Evolutionary conservation across 2,888 invertebrate genomes (phyloP), one percentile per base, ranked within the genome.

Genomic region (Aproaerema taeniolella): DNA sequence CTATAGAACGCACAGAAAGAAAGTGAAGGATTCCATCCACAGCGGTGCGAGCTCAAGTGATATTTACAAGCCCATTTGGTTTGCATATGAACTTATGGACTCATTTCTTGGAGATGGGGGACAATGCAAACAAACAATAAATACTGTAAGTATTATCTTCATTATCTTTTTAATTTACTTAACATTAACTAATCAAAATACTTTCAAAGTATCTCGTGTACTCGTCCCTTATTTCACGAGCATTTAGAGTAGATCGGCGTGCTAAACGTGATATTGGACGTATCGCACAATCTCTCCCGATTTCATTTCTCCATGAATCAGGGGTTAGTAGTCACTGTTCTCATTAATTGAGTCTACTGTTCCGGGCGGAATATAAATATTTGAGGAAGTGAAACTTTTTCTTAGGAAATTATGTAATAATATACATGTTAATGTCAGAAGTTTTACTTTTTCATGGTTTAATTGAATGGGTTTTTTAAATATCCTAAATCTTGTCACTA

Each of bases 381-480:
- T 6, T 9, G 26, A 26, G 3, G 26, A 26, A 3, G 5, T 26
- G n/a, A 9, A 9, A 26, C 26, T 26, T 26, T 26, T 26, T 26
- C 26, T 26, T 3, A 26, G 26, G n/a, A 39, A 39, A 16, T 39
- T 39, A 17, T 39, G 39, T 16, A 39, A 33, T 33, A 40, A 34
- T 9, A 40, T 12, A 40, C 35, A 40, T 15, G 35, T 40, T 31
- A 40, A 30, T 31, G 35, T 31, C n/a, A n/a, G n/a, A n/a, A n/a
- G n/a, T n/a, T n/a, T n/a, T n/a, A n/a, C n/a, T n/a, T n/a, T n/a
- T n/a, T n/a, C n/a, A n/a, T n/a, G n/a, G n/a, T n/a, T n/a, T n/a
- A n/a, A n/a, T n/a, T n/a, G n/a, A n/a, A n/a, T n/a, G n/a, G n/a
- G n/a, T n/a, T 38, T 41, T 41, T 20, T 41, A 10, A 38, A 44